phyloP scores from a whole-genome alignment of 2,888 invertebrate species.

The Lysandra coridon region DNA sequence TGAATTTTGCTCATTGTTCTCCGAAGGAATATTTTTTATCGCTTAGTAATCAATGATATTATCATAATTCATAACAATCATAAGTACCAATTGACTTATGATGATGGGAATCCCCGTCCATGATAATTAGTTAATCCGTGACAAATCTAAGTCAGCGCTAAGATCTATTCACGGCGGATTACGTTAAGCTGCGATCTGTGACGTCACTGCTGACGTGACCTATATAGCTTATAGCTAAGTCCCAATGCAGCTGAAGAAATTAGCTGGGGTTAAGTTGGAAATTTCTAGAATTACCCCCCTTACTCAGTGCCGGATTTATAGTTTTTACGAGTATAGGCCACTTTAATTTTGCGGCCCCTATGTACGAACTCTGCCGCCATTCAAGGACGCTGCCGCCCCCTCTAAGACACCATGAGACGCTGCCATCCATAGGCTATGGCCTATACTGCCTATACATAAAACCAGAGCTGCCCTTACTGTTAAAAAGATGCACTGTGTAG shows the following conservation, averaged over 20 bases:
- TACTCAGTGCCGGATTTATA: not conserved
- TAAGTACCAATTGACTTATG: not conserved
- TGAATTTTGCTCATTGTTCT: no score
- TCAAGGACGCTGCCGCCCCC: no score
- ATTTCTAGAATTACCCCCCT: not conserved
- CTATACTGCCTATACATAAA: no score
- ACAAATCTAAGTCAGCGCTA: not conserved
- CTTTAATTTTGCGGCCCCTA: no score
- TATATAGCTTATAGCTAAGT: not conserved
- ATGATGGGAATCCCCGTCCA: not conserved
- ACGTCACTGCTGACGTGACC: conserved; percentile 12
- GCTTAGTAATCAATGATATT: no score
- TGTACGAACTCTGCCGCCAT: no score
- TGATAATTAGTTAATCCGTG: not conserved
- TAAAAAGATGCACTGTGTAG: no score
- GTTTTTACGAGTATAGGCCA: no score
- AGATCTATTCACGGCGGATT: conserved; percentile 10
- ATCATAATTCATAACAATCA: not conserved
- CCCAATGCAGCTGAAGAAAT: not conserved
- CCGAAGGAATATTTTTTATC: no score
- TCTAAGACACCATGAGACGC: no score
- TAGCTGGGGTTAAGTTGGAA: not conserved
- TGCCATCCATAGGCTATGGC: no score
- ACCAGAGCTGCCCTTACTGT: no score
- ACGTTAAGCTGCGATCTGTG: not conserved